These are phyloP conservation scores for Staurois parvus DNA, from an alignment of 2,797 vertebrate genomes.

Conservation along the genomic window DNA sequence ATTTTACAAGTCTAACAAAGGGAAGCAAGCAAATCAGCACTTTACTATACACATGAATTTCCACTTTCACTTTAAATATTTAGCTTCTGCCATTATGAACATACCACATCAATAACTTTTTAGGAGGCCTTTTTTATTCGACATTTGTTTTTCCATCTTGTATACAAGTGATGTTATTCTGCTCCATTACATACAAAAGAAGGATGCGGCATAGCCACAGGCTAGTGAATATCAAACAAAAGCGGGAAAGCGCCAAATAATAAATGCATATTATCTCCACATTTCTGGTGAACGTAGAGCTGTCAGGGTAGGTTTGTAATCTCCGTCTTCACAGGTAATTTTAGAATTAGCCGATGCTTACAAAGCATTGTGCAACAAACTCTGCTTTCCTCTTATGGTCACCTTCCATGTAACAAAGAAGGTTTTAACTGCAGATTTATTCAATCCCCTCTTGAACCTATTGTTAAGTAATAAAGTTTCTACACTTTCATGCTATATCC, in stretches of 20 bases:
- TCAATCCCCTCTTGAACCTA: too few species aligned
- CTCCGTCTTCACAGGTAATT: constrained; percentile 15
- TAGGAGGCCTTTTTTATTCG: constrained; percentile 40
- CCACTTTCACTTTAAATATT: constrained; percentile 53
- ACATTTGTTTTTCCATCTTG: constrained; percentile 54
- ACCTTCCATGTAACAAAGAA: too few species aligned
- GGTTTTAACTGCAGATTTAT: too few species aligned
- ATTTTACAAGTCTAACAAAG: constrained; percentile 60
- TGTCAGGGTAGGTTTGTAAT: constrained; percentile 68
- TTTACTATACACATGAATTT: constrained; percentile 37
- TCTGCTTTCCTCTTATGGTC: background rate
- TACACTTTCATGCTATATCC: too few species aligned
- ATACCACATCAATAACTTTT: constrained; percentile 57
- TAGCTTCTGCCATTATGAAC: constrained; percentile 53
- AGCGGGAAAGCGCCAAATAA: constrained; percentile 75
- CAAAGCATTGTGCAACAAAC: background rate
- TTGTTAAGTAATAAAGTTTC: too few species aligned
- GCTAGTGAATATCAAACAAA: constrained; percentile 74
- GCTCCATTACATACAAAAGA: constrained; percentile 67
- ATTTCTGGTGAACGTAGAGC: constrained; percentile 80
- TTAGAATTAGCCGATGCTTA: constrained; percentile 20
- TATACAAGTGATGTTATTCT: constrained; percentile 65
- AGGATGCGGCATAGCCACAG: constrained; percentile 75
- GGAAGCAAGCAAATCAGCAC: constrained; percentile 51
- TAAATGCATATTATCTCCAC: constrained; percentile 77